Percentiles rank a stretch among this genome's conserved stretches.
These are phyloP conservation scores for Oryzias melastigma DNA, from an alignment of 2,113 vertebrate species.

Conservation along the genomic window DNA sequence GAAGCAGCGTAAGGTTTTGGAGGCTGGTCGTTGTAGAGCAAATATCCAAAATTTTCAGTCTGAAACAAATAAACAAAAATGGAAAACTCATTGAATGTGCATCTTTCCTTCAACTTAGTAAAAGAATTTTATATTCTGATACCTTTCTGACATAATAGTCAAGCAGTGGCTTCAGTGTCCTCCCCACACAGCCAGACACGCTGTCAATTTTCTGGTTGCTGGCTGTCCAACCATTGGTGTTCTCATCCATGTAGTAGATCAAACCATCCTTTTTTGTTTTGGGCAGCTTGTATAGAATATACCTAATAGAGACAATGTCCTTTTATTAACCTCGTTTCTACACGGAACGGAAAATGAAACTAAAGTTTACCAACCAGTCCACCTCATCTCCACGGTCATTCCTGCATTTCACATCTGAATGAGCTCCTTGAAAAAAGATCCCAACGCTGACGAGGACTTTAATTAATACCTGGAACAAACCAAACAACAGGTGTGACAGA, in stretches of 20 bases:
- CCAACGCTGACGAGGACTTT: constrained; percentile 5
- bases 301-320: constrained; percentile 34
- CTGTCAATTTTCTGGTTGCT: constrained; percentile 27
- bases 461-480: constrained; percentile 31
- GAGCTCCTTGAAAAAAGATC: constrained; percentile 16
- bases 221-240: constrained; percentile 32
- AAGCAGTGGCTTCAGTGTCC: constrained; percentile 55
- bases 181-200: constrained; percentile 26
- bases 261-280: background rate
- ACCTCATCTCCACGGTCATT: constrained; percentile 19
- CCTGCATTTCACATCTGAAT: constrained; percentile 45
- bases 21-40: constrained; percentile 66
- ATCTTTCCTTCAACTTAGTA: accelerated
- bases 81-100: background rate
- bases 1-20: background rate
- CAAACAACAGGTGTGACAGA: no score
- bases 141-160: constrained; percentile 41
- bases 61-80: constrained; percentile 15
- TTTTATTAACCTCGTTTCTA: background rate
- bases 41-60: constrained; percentile 52
- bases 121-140: accelerated
- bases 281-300: constrained; percentile 60
- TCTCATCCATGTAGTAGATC: constrained; percentile 63
- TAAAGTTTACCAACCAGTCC: constrained; percentile 47
- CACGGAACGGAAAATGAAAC: background rate